Percentiles rank a stretch among this genome's conserved stretches.
Conservation (phyloP, 2,888 invertebrate genomes). For the Scaptomyza polygonia region DNA sequence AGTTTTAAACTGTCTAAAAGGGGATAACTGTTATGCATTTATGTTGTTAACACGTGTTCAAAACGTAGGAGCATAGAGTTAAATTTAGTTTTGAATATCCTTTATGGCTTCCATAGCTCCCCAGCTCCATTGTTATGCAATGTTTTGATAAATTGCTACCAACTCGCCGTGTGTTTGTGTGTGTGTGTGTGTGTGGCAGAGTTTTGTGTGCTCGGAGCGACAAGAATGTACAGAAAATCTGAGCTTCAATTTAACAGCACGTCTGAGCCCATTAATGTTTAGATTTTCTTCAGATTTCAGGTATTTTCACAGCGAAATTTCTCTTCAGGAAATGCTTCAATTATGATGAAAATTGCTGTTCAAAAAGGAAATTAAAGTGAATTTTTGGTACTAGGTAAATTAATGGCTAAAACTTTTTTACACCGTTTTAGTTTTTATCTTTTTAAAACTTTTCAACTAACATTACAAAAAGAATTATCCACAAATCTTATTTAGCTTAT, state of each 20-base stretch:
- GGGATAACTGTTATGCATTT: slow-evolving; percentile 24
- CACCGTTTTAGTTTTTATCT: no score
- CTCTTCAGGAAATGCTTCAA: not conserved
- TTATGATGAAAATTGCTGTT: slow-evolving; percentile 3
- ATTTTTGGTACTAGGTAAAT: not conserved
- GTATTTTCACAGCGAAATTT: not conserved
- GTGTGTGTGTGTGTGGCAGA: not conserved
- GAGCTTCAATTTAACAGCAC: slow-evolving; percentile 15
- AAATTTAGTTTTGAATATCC: slow-evolving; percentile 66
- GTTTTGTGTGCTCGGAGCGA: slow-evolving; percentile 16
- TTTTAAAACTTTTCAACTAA: not conserved
- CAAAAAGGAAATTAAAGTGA: not conserved
- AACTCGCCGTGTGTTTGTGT: slow-evolving; percentile 1
- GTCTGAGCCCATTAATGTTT: not conserved
- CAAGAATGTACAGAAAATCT: not conserved
- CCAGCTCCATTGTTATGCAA: slow-evolving; percentile 49
- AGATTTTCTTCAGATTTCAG: not conserved
- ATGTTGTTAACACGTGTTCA: slow-evolving; percentile 71
- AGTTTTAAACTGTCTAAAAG: not conserved
- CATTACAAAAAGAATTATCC: not conserved
- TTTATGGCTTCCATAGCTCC: slow-evolving; percentile 25
- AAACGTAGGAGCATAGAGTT: slow-evolving; percentile 45
- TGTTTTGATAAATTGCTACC: slow-evolving; percentile 71
- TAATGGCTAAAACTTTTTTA: no score
- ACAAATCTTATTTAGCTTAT: not conserved